Evolutionary conservation across 53 echinoderm and acorn worm species (phyloP), one percentile per base, ranked within the genome.

Genomic region (Mesocentrotus franciscanus): DNA sequence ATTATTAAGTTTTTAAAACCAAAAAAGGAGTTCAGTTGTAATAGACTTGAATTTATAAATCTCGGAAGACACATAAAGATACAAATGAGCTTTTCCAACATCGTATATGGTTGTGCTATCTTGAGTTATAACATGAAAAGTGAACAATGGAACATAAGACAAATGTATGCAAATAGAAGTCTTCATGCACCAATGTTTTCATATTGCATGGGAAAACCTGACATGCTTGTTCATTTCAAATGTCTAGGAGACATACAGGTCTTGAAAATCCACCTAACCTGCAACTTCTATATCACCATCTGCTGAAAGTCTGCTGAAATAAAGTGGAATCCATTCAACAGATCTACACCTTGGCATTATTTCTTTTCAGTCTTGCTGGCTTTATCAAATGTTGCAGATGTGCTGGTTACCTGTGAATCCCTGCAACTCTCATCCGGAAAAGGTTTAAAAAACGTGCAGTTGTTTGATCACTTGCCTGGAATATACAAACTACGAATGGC

Each of bases 31-130:
- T 42, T 81, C 32, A 30, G 42, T 36, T 81, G 81, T 81, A 17
- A 81, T 20, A 81, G 9, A 36, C 3, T 39, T 42, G 42, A 81
- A 39, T 39, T 81, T 81, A 42, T 81, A 81, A 13, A 39, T 18
- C 42, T 39, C 36, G 81, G 81, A 81, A 81, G 81, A 81, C 81
- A 81, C 18, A 39, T 42, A 20, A 36, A 79, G 81, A 81, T 81
- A 81, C 9, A 39, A 81, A 81, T 39, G 42, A 42, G 18, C 22
- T 81, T 42, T 27, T 81, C 20, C 20, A 12, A 18, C 7, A 15
- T 42, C 3, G 33, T 39, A 27, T 74, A 36, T 36, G 39, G 81
- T 81, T 36, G 81, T 36, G 6, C 22, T 81, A 27, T 81, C 20
- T 81, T 5, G 18, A 39, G 29, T 81, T 81, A 22, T 8, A 81